These are phyloP conservation scores for Poeciliopsis occidentalis DNA, from an alignment of 2,113 vertebrate genomes.

Conservation along the genomic window DNA sequence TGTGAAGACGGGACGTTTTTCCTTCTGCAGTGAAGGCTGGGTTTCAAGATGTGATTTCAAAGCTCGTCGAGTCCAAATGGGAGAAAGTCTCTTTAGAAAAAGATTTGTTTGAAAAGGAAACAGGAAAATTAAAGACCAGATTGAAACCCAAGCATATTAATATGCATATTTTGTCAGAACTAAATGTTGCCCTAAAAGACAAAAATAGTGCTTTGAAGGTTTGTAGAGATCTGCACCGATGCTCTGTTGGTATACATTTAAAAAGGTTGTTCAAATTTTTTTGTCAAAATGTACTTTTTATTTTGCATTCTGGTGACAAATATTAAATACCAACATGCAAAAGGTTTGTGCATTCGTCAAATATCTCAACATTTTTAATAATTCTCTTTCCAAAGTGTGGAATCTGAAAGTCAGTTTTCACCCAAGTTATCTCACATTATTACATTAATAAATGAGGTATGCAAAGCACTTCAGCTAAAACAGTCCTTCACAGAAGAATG, in stretches of 20 bases:
- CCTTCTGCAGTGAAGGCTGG: not conserved
- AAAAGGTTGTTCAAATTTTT: too few species aligned
- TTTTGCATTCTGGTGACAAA: too few species aligned
- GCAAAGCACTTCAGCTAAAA: not conserved
- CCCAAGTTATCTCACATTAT: not conserved
- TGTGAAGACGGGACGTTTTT: not conserved
- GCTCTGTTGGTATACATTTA: too few species aligned
- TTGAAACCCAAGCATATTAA: not conserved
- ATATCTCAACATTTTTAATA: not conserved
- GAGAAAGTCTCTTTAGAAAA: too few species aligned
- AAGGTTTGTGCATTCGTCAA: not conserved
- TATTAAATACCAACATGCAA: not conserved
- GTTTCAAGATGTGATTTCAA: too few species aligned
- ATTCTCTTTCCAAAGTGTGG: not conserved
- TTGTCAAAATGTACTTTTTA: too few species aligned
- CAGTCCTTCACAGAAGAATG: not conserved
- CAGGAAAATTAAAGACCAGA: too few species aligned
- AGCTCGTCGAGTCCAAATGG: too few species aligned
- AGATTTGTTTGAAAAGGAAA: too few species aligned
- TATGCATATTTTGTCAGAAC: not conserved
- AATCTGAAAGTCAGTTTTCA: not conserved
- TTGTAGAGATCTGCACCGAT: not conserved
- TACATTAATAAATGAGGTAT: not conserved
- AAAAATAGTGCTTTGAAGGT: not conserved
- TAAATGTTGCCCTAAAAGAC: not conserved